phyloP scores from a whole-genome alignment of 2,113 vertebrate genomes.

The Camelus bactrianus region DNA sequence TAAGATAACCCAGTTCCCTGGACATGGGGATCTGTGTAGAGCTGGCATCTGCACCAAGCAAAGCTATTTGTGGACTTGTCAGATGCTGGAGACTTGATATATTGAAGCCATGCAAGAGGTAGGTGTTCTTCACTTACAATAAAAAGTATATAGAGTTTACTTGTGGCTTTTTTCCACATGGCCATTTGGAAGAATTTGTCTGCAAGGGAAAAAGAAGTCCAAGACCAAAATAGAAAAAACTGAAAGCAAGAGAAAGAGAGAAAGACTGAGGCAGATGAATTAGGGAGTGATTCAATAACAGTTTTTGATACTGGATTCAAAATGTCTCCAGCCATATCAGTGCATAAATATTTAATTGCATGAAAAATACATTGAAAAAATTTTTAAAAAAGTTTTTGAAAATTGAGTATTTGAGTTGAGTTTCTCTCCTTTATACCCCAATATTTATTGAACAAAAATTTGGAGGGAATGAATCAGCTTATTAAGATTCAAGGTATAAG shows the following conservation, averaged over 20 bases:
- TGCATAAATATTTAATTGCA: background rate
- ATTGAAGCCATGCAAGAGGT: background rate
- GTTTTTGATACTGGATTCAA: slow-evolving; percentile 3
- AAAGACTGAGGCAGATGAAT: background rate
- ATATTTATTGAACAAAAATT: slow-evolving; percentile 13
- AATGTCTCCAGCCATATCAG: background rate
- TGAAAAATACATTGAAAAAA: background rate
- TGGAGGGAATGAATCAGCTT: background rate
- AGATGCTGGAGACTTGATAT: background rate
- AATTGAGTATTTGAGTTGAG: background rate
- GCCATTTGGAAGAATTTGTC: background rate
- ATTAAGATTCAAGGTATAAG: slow-evolving; percentile 1
- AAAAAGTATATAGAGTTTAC: background rate
- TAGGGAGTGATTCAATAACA: background rate
- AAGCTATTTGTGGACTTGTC: background rate
- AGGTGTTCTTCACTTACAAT: background rate
- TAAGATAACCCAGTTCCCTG: background rate
- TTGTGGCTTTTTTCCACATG: background rate
- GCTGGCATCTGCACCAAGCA: background rate
- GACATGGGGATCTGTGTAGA: background rate
- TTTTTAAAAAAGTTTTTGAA: background rate
- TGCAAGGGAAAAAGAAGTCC: background rate
- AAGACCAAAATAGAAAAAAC: background rate
- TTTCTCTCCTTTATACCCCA: background rate
- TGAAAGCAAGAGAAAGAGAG: background rate